These are phyloP conservation scores for Megaleporinus macrocephalus DNA, from an alignment of 2,113 vertebrate species.

Conservation along the genomic window DNA sequence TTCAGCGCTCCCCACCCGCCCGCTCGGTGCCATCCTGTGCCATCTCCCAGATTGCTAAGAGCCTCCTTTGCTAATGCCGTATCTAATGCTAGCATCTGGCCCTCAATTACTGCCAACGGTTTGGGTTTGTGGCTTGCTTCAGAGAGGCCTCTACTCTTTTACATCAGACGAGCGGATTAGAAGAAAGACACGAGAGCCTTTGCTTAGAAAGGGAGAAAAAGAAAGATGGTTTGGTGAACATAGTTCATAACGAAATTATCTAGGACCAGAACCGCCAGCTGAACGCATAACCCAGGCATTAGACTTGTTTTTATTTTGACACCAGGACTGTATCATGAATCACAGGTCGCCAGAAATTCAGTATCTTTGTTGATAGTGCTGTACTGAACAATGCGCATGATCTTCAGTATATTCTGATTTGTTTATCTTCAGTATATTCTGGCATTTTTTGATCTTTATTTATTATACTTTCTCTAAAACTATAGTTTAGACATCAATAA, in stretches of 20 bases:
- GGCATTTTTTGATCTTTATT: too few species aligned
- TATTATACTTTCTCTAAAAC: too few species aligned
- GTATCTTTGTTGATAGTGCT: too few species aligned
- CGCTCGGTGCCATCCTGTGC: conserved; percentile 50
- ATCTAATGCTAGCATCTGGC: conserved; percentile 52
- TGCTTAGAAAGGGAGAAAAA: neutral
- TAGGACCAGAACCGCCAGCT: too few species aligned
- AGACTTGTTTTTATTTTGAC: too few species aligned
- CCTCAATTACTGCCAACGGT: conserved; percentile 33
- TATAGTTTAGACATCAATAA: too few species aligned
- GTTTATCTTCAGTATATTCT: too few species aligned
- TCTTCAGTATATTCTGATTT: too few species aligned
- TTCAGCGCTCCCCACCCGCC: neutral
- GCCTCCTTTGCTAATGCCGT: conserved; percentile 44
- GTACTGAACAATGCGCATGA: too few species aligned
- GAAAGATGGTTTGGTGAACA: neutral
- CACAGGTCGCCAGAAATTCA: too few species aligned
- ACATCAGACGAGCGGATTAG: neutral
- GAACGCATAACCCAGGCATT: too few species aligned
- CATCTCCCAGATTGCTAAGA: conserved; percentile 40
- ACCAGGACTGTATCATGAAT: too few species aligned
- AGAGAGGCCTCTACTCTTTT: neutral
- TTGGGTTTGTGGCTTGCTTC: conserved; percentile 27
- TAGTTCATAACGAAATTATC: neutral
- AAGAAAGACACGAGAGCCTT: neutral